A percentile compares a stretch with the other conserved stretches of the same genome.
Evolutionary conservation across 2,797 vertebrate species (phyloP).

Genomic region (Otolemur crassicaudatus): DNA sequence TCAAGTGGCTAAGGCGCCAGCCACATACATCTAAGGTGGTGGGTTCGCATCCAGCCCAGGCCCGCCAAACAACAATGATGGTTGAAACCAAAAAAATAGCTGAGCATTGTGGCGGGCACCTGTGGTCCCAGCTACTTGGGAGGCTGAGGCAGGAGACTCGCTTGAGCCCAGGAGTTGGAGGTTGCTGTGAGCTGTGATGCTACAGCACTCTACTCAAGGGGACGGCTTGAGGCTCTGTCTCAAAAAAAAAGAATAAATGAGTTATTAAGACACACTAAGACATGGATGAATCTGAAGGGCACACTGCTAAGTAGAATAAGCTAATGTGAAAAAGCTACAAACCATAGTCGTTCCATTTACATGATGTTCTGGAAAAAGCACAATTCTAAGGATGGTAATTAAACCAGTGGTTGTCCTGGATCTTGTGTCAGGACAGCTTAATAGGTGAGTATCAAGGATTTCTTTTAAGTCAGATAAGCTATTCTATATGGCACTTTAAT

Average conservation of each 20-base stretch:
- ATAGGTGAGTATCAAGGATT: background rate
- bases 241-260: background rate
- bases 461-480: background rate
- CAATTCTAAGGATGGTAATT: background rate
- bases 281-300: background rate
- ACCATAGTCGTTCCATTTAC: background rate
- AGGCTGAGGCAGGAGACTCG: too few species aligned
- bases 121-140: too few species aligned
- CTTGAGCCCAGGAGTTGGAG: too few species aligned
- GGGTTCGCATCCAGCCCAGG: too few species aligned
- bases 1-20: too few species aligned
- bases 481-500: background rate
- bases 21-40: too few species aligned
- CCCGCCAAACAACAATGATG: too few species aligned
- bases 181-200: too few species aligned
- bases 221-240: too few species aligned
- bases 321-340: background rate
- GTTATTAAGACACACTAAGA: background rate
- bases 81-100: too few species aligned
- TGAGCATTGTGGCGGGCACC: too few species aligned
- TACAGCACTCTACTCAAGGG: too few species aligned
- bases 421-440: background rate
- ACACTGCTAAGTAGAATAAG: background rate
- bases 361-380: background rate
- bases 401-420: background rate